Percentiles rank a stretch among this genome's conserved stretches.
These are phyloP conservation scores for Styela clava DNA, from an alignment of 23 tunicate species.

Conservation along the genomic window DNA sequence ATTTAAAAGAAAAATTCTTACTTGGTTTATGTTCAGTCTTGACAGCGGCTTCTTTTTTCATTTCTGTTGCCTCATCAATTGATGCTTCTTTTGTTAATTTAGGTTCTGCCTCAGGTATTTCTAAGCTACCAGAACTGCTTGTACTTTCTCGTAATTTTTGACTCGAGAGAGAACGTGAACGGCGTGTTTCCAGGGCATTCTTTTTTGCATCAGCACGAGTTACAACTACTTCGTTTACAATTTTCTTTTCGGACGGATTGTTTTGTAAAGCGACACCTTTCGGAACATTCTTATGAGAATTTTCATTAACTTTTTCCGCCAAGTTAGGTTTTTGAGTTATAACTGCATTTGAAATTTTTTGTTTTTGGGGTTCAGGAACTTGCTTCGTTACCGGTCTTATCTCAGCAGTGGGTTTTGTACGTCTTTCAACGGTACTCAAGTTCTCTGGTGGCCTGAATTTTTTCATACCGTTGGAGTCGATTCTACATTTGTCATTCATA, in stretches of 20 bases:
- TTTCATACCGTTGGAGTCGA: background rate
- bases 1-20: constrained; percentile 11
- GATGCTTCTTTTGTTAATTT: background rate
- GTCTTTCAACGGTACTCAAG: background rate
- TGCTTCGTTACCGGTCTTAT: background rate
- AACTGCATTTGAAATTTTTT: background rate
- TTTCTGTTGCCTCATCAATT: background rate
- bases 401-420: constrained; percentile 10
- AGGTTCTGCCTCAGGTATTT: constrained; percentile 9
- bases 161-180: background rate
- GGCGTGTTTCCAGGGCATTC: background rate
- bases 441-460: background rate
- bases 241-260: background rate
- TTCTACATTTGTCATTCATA: constrained; percentile 3
- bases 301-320: background rate
- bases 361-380: constrained; percentile 2
- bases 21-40: background rate
- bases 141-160: constrained; percentile 15
- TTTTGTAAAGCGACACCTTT: background rate
- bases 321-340: background rate
- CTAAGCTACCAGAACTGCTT: constrained; percentile 4
- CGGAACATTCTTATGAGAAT: background rate
- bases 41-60: background rate
- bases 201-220: background rate
- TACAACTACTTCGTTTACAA: background rate